phyloP scores from a whole-genome alignment of 2,797 vertebrate genomes.

The Hozukius guyotensis region DNA sequence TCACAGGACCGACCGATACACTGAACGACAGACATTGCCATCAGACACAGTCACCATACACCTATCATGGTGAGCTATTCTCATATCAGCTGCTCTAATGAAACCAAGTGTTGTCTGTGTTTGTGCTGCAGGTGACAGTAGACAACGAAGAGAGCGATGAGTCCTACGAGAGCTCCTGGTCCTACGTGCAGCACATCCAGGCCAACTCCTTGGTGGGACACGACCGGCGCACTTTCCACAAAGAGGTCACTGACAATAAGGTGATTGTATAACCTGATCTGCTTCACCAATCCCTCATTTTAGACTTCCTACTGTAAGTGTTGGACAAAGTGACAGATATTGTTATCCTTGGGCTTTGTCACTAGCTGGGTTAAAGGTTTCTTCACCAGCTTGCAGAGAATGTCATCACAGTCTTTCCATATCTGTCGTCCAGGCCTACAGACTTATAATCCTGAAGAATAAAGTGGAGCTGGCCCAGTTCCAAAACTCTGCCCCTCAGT shows the following conservation, averaged over 20 bases:
- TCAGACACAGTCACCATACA: too few species aligned
- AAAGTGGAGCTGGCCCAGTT: constrained; percentile 88
- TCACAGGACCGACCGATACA: background rate
- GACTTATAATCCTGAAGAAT: constrained; percentile 87
- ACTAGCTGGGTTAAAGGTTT: background rate
- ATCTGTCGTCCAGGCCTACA: constrained; percentile 79
- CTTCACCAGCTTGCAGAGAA: background rate
- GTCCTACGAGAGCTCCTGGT: constrained; percentile 92
- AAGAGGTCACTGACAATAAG: constrained; percentile 72
- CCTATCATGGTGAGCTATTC: background rate
- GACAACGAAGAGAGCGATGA: constrained; percentile 92
- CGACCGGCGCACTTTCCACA: constrained; percentile 72
- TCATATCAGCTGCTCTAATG: background rate
- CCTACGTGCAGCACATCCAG: constrained; percentile 82
- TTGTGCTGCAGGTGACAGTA: constrained; percentile 83
- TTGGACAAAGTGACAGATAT: background rate
- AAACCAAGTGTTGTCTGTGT: background rate
- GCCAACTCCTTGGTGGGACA: constrained; percentile 43
- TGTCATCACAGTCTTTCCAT: background rate
- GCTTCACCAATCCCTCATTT: background rate
- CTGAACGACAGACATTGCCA: background rate
- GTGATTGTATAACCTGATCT: constrained; percentile 53
- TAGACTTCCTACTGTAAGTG: background rate
- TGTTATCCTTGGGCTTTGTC: background rate
- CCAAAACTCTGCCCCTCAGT: constrained; percentile 86